Evolutionary conservation across 1,140 invertebrate genomes (phyloP).

Genomic region (Littorina saxatilis): DNA sequence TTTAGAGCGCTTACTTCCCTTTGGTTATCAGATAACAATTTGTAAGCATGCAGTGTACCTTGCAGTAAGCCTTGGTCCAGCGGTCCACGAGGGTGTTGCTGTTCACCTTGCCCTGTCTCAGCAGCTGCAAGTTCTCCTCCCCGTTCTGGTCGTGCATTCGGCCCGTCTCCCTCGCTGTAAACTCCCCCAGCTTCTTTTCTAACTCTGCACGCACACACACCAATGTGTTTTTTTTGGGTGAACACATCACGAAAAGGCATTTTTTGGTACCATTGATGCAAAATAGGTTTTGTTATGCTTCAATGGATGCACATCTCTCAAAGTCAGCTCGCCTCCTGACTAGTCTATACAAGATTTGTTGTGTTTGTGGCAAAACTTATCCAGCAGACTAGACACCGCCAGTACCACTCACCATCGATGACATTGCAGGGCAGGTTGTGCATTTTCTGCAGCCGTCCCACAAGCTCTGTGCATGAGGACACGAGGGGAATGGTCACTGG

Average conservation of each 20-base stretch:
- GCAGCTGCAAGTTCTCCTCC: slow-evolving; percentile 76
- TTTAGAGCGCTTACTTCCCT: too few relatives aligned
- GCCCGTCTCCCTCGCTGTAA: slow-evolving; percentile 76
- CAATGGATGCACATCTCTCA: too few relatives aligned
- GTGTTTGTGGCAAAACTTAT: too few relatives aligned
- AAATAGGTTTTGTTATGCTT: not conserved
- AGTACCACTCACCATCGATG: slow-evolving; percentile 80
- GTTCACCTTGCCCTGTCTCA: slow-evolving; percentile 78
- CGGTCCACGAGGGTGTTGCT: slow-evolving; percentile 82
- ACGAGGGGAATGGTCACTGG: slow-evolving; percentile 63
- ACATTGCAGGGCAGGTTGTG: slow-evolving; percentile 85
- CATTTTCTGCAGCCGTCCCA: slow-evolving; percentile 81
- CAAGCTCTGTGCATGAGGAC: slow-evolving; percentile 78
- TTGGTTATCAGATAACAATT: too few relatives aligned
- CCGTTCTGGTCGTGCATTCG: slow-evolving; percentile 78
- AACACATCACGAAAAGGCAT: not conserved
- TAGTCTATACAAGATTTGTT: too few relatives aligned
- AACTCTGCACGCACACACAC: slow-evolving; percentile 69
- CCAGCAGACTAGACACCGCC: too few relatives aligned
- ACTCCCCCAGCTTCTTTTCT: slow-evolving; percentile 67
- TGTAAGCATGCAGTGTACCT: slow-evolving; percentile 78
- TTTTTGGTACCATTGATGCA: not conserved
- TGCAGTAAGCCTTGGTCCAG: slow-evolving; percentile 83
- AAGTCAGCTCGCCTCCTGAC: too few relatives aligned
- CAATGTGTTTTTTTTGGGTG: too few relatives aligned